Base-by-base conservation (phyloP, 2,797 vertebrate species). In the Monodelphis domestica region DNA sequence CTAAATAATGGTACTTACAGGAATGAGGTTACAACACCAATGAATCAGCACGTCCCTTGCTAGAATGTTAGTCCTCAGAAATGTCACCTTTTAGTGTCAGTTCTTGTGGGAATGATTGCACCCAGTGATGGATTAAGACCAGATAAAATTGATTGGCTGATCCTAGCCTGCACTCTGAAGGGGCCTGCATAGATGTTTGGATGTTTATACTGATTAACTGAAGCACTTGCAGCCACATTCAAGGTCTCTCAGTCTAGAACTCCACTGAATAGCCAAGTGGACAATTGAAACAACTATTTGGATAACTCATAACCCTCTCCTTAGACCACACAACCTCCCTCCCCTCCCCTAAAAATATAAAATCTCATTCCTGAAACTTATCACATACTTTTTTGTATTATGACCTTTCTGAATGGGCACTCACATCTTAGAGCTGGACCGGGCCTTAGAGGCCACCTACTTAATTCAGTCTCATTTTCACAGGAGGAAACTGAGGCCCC, bases 81-180 rank as follows among this genome's bases (percentile, higher is more conserved):
- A 95, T 53, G 84, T 95, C 96, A 96, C 94, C 92, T 94, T 96
- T 30, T 4, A 9, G 88, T 93, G 57, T 95, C 94, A 52, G 52
- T 87, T 95, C 93, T 94, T 57, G 17, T 15, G 96, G 95, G 96
- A 97, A 54, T 55, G 89, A 91, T 91, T 91, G 94, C 89, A 89
- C 95, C 93, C 96, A 53, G 0, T 95, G 97, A 97, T 97, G 95
- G 96, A 96, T 97, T 94, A 95, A 97, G 95, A 97, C 59, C 94
- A 95, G 94, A 97, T 95, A 89, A 88, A 91, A 95, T 97, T 97
- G 97, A 96, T 96, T 94, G 96, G 87, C 90, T 95, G 94, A 91
- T 96, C 97, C 90, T 24, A 1, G 95, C 91, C 94, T 94, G 96
- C 78, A 54, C 95, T 96, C 78, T 3, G 54, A 95, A 96, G 94